Evolutionary conservation across 2,113 vertebrate species (phyloP).

Genomic region (Bubalus kerabau): DNA sequence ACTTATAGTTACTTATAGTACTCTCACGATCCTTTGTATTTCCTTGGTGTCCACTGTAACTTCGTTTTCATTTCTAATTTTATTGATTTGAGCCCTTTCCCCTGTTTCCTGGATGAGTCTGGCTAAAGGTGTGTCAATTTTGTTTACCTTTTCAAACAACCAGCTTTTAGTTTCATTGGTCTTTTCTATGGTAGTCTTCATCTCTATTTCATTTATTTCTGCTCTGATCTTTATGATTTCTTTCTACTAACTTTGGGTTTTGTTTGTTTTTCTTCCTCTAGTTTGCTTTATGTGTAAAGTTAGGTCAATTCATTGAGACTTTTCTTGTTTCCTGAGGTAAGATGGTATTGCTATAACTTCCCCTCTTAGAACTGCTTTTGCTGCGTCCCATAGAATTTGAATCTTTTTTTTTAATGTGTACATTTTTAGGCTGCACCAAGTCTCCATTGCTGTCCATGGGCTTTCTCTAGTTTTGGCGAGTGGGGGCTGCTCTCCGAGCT

Average conservation of each 20-base stretch:
- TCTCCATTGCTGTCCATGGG: accelerated
- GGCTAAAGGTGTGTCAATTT: not conserved
- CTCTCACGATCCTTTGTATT: not conserved
- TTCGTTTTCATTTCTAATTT: not conserved
- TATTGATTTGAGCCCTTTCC: not conserved
- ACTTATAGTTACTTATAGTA: not conserved
- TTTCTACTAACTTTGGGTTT: not conserved
- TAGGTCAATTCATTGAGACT: not conserved
- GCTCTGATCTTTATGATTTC: not conserved
- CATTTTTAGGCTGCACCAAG: not conserved
- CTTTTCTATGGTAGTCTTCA: not conserved
- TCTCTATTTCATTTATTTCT: not conserved
- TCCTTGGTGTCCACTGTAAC: not conserved
- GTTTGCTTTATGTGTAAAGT: not conserved
- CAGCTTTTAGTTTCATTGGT: not conserved
- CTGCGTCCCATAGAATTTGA: not conserved
- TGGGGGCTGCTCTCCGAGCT: not conserved
- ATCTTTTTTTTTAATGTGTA: not conserved
- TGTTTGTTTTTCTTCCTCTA: not conserved
- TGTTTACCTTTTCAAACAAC: not conserved
- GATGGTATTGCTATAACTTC: not conserved
- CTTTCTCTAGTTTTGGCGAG: not conserved
- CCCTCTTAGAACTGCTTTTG: not conserved
- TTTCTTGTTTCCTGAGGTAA: not conserved
- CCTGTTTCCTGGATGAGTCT: not conserved